phyloP scores from a whole-genome alignment of 2,888 invertebrate genomes.

The Branchinecta sandiegonensis region DNA sequence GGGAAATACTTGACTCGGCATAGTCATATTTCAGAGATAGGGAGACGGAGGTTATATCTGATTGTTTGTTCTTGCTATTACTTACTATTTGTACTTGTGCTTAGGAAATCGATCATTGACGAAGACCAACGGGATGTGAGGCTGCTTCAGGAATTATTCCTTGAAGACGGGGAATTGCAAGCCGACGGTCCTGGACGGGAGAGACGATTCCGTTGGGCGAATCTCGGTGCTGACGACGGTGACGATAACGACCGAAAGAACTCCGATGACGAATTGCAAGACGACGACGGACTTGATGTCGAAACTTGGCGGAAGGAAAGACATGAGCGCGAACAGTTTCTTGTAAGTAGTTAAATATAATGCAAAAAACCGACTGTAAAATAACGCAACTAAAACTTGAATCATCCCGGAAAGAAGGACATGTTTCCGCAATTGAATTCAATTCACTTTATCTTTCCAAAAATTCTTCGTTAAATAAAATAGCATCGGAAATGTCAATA shows the following conservation, averaged over 20 bases:
- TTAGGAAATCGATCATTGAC: slow-evolving; percentile 45
- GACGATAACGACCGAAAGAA: not conserved
- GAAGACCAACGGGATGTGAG: slow-evolving; percentile 70
- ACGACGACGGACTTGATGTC: slow-evolving; percentile 6
- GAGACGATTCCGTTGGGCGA: slow-evolving; percentile 62
- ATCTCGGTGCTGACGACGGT: not conserved
- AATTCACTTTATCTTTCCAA: no score
- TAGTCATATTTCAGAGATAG: no score
- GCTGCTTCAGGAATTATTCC: slow-evolving; percentile 64
- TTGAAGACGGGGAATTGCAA: slow-evolving; percentile 77
- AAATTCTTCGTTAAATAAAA: no score
- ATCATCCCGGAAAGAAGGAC: no score
- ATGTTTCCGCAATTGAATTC: no score
- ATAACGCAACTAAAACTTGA: no score
- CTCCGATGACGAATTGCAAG: not conserved
- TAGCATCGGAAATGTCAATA: no score
- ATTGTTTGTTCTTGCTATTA: not conserved
- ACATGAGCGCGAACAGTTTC: slow-evolving; percentile 5
- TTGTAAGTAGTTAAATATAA: not conserved
- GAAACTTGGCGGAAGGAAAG: not conserved
- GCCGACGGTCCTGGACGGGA: slow-evolving; percentile 57
- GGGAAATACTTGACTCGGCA: no score
- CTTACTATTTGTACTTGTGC: slow-evolving; percentile 26
- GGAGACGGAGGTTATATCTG: no score
- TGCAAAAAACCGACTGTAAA: no score